Base-by-base conservation (phyloP, 2,797 vertebrate species). In the Alcedo quadribrachys region DNA sequence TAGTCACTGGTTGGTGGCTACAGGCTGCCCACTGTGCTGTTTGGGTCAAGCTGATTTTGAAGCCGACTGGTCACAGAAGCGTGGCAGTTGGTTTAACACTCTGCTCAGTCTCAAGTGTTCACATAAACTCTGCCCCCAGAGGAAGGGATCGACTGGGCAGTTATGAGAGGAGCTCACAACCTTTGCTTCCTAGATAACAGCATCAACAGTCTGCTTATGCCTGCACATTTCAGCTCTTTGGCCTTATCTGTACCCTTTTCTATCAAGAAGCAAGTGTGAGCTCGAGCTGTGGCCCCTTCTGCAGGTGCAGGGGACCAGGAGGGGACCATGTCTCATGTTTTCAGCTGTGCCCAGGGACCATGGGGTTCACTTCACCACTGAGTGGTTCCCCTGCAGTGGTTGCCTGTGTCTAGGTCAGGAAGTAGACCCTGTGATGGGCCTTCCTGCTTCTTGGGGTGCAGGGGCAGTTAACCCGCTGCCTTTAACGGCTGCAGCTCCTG, bases 151-250 rank as follows among this genome's bases (percentile, higher is more conserved):
- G 43, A 54, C 78, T 21, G 25, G 54, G 79, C 61, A 65, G 1
- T 57, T 54, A 27, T 21, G n/a, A 67, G 35, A 46, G 70, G 75
- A 37, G 28, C 76, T 87, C 30, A 18, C 12, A 66, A 69, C 83
- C 67, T 87, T 85, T 94, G 76, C 70, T 87, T 74, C 76, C 71
- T 33, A 78, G 87, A 81, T 87, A 90, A 66, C 57, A n/a, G 11
- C 20, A n/a, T 67, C 43, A 8, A 5, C 22, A 73, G 30, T 33
- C 14, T 68, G 85, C 50, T 53, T 53, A 30, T 30, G 27, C 50
- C 50, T 63, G 55, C 50, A 53, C 50, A 28, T 53, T 30, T 11
- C 50, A 30, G 50, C 27, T 30, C 27, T 53, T 28, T 53, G 50
- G 50, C 50, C 50, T 53, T 7, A 53, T 53, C 50, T 53, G 28